Conservation (phyloP, 2,797 vertebrate species). For the Anas flavirostris region DNA sequence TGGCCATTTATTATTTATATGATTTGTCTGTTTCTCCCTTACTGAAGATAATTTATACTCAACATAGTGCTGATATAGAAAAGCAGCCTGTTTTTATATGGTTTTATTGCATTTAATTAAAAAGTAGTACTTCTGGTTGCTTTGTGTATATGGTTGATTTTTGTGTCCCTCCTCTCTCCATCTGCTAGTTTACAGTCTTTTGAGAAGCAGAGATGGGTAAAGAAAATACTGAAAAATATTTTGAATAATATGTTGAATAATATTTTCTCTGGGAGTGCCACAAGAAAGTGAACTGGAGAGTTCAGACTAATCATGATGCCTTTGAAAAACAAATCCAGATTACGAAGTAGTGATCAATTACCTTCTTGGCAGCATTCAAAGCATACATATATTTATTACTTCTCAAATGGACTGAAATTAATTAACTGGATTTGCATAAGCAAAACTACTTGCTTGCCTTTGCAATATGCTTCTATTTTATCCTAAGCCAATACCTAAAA, state of each 20-base stretch:
- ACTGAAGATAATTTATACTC: background rate
- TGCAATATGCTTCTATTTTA: background rate
- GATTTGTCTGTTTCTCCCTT: background rate
- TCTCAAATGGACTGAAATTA: conserved; percentile 53
- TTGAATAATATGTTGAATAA: background rate
- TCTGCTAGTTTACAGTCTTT: background rate
- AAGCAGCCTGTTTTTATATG: background rate
- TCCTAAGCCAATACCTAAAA: background rate
- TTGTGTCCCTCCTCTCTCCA: background rate
- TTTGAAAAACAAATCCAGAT: conserved; percentile 45
- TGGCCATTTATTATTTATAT: background rate
- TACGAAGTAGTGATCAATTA: conserved; percentile 31
- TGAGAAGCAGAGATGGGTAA: background rate
- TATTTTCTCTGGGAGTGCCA: background rate
- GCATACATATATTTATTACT: conserved; percentile 59
- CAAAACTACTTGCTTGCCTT: background rate
- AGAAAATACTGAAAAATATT: background rate
- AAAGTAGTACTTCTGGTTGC: background rate
- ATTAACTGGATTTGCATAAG: conserved; percentile 30
- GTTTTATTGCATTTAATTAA: background rate
- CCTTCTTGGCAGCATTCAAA: conserved; percentile 54
- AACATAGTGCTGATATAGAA: background rate
- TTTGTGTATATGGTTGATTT: background rate
- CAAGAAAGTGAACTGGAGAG: background rate
- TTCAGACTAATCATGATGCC: background rate